A percentile compares a stretch with the other conserved stretches of the same genome.
Conservation (phyloP, 2,888 invertebrate genomes). For the Drosophila flavopinicola region DNA sequence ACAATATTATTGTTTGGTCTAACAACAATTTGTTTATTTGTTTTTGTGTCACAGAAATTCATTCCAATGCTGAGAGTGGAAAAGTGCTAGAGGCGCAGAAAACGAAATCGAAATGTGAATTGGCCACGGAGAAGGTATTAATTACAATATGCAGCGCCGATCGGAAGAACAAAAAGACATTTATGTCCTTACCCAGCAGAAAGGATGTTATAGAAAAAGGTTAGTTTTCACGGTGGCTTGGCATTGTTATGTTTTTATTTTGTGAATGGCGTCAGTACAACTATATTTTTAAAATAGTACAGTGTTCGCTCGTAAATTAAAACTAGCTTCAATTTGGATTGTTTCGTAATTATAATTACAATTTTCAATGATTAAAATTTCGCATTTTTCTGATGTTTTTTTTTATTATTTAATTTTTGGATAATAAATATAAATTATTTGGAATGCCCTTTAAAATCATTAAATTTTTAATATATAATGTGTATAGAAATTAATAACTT, state of each 20-base stretch:
- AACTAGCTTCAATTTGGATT: too few relatives aligned
- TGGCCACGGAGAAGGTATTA: constrained; percentile 63
- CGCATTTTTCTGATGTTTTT: too few relatives aligned
- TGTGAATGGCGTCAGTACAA: too few relatives aligned
- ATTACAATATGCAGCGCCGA: constrained; percentile 76
- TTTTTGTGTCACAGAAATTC: constrained; percentile 40
- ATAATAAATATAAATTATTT: too few relatives aligned
- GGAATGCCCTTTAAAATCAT: too few relatives aligned
- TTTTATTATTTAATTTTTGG: too few relatives aligned
- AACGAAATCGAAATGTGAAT: constrained; percentile 57
- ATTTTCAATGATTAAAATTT: too few relatives aligned
- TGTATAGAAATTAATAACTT: too few relatives aligned
- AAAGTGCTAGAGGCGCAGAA: constrained; percentile 47
- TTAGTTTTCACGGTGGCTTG: constrained; percentile 4
- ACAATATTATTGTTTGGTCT: constrained; percentile 25
- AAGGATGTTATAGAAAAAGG: constrained; percentile 73
- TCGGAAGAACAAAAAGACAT: constrained; percentile 71
- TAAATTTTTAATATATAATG: too few relatives aligned
- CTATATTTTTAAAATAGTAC: background rate
- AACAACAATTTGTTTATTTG: constrained; percentile 37
- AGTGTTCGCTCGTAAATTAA: background rate
- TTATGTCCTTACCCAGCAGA: constrained; percentile 71
- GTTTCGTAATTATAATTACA: too few relatives aligned
- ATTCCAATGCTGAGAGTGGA: constrained; percentile 49
- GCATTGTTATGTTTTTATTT: too few relatives aligned